phyloP scores from a whole-genome alignment of 2,888 invertebrate species.

The Pseudococcus jackbeardsleyi region DNA sequence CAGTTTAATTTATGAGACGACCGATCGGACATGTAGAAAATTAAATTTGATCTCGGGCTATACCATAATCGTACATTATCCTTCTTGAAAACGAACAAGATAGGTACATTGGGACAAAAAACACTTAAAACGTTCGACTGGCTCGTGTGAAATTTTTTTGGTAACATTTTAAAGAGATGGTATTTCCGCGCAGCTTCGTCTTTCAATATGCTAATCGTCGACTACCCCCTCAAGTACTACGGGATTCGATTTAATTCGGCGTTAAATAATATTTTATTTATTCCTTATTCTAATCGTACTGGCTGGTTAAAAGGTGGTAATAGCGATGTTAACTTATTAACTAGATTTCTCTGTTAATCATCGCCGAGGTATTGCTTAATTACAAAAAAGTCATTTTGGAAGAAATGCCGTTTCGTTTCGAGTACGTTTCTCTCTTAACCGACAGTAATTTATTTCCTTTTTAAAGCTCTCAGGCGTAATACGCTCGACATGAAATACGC shows the following conservation, averaged over 20 bases:
- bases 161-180: neutral
- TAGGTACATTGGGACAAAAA: neutral
- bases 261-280: slow-evolving; percentile 36
- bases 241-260: slow-evolving; percentile 34
- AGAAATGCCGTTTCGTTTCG: slow-evolving; percentile 40
- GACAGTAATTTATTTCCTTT: slow-evolving; percentile 57
- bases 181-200: neutral
- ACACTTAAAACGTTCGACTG: neutral
- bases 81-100: neutral
- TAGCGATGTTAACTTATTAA: slow-evolving; percentile 57
- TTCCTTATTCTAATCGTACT: slow-evolving; percentile 32
- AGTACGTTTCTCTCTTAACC: neutral
- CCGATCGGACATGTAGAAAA: neutral
- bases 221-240: slow-evolving; percentile 49
- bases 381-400: slow-evolving; percentile 56
- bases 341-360: slow-evolving; percentile 57
- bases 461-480: slow-evolving; percentile 49
- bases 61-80: neutral
- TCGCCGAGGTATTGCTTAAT: slow-evolving; percentile 46
- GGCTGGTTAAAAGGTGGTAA: slow-evolving; percentile 21
- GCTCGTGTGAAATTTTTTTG: slow-evolving; percentile 32
- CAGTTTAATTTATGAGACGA: slow-evolving; percentile 26
- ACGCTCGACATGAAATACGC: slow-evolving; percentile 50
- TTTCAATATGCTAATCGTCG: slow-evolving; percentile 49
- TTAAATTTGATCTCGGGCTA: slow-evolving; percentile 2